Percentiles rank a stretch among this genome's conserved stretches.
These are phyloP conservation scores for Cyclargus thomasi DNA, from an alignment of 1,140 invertebrate species.

Conservation along the genomic window DNA sequence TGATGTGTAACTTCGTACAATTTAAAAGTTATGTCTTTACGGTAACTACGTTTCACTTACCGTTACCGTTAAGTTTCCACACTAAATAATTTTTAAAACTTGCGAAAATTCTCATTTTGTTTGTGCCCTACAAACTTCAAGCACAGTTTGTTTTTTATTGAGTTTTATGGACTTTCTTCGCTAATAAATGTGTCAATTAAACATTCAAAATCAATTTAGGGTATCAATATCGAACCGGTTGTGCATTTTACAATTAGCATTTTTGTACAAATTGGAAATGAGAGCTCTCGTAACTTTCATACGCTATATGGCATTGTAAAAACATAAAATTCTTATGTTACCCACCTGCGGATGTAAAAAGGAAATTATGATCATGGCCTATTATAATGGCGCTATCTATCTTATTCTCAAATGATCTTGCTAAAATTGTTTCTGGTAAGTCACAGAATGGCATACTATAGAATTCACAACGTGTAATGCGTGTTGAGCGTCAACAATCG, in stretches of 20 bases:
- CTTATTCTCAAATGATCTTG: no score
- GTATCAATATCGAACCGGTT: background rate
- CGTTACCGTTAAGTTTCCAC: background rate
- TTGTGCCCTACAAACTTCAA: background rate
- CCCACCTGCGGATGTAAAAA: background rate
- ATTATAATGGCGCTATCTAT: no score
- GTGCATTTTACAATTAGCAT: background rate
- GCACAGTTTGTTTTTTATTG: background rate
- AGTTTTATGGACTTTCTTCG: constrained; percentile 8
- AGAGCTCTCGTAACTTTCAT: background rate
- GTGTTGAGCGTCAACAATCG: background rate
- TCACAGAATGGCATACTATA: background rate
- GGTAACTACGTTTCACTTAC: background rate
- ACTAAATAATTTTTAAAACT: background rate
- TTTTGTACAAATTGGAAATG: no score
- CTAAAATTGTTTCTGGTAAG: background rate
- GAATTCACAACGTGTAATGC: background rate
- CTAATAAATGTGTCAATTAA: background rate
- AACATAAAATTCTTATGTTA: background rate
- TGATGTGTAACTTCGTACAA: background rate
- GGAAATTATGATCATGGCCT: background rate
- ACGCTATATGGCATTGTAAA: background rate
- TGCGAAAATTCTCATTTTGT: background rate
- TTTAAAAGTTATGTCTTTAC: background rate
- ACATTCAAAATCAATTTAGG: constrained; percentile 4